Evolutionary conservation across 2,888 invertebrate species (phyloP), one percentile per base, ranked within the genome.

Genomic region (Cheilosia variabilis): DNA sequence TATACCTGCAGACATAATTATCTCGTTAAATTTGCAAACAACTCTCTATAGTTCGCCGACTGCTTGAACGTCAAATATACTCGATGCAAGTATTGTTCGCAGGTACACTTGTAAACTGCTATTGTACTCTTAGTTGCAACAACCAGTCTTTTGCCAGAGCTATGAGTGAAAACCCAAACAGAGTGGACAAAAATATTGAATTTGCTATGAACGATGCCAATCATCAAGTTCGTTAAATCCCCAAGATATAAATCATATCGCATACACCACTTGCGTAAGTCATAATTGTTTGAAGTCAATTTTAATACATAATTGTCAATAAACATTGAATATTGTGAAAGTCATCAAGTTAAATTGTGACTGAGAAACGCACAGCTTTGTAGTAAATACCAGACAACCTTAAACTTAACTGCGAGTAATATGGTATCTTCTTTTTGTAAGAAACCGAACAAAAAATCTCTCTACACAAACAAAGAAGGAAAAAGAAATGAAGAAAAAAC

Each of bases 251-350:
- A 17, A 41, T 13, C 2, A n/a, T 4, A 37, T 37, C 13, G 3
- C 37, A 10, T 34, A 37, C 13, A 37, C 4, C 4, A 37, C 37
- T 37, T 34, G 10, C 34, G 9, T 10, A 34, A 34, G 27, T 6
- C 6, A 34, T 34, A 34, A 34, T 10, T 19, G 7, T 47, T 62
- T 34, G 15, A n/a, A 52, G 34, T 52, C 19, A 22, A 34, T 50
- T 22, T 52, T 50, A 10, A 66, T 41, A 34, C 45, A 47, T 57
- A 57, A 76, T 50, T 77, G 47, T 68, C 62, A 72, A 83, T 83
- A 78, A 77, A 66, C 66, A 55, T 82, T 60, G 71, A 77, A 62
- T 52, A 65, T 78, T 83, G 78, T 83, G 82, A 83, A 83, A 83
- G 82, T 78, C 66, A 68, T 80, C 41, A 55, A 75, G 68, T 50